Evolutionary conservation across 2,888 invertebrate species (phyloP), one percentile per base, ranked within the genome.

Genomic region (Siphlonurus alternatus): DNA sequence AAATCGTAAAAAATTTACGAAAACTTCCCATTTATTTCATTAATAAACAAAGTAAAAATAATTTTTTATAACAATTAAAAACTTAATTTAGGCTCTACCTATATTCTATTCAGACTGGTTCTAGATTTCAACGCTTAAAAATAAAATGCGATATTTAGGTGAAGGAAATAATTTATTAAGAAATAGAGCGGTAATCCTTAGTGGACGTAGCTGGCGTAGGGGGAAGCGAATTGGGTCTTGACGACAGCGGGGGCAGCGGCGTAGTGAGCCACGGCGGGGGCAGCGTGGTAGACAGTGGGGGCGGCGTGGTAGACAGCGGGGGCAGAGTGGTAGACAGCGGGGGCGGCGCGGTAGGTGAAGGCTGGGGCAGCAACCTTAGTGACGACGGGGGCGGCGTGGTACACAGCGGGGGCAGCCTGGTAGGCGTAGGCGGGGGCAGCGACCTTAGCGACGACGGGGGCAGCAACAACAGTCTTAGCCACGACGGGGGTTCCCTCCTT

Each of bases 361-460:
- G 64, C 61, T 20, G 25, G 23, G 25, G 70, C 70, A 60, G 69
- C 68, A 23, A 70, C 69, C 20, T 24, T 38, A 23, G 20, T 56
- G 51, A n/a, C 53, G 53, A 59, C 63, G 10, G 54, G 54, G 19
- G 53, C 25, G 20, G 60, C 63, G 60, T 56, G 56, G 53, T 24
- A 20, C 19, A 59, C 63, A 24, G 66, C 59, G 5, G 67, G 20
- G 2, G 18, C 63, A 23, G 63, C 63, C n/a, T n/a, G n/a, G 3
- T 38, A 38, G 38, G 38, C 38, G 38, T 10, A 5, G 38, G 38
- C 7, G 15, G 38, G 7, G 38, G 59, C 64, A 59, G 64, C 64
- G 64, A 60, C 64, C 64, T 60, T 60, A 15, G 38, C 7, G 38
- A 15, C 38, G 15, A 15, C 38, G 15, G 15, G 7, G 7, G 5